phyloP scores from a whole-genome alignment of 2,888 invertebrate species.

The Spilosoma lubricipeda region DNA sequence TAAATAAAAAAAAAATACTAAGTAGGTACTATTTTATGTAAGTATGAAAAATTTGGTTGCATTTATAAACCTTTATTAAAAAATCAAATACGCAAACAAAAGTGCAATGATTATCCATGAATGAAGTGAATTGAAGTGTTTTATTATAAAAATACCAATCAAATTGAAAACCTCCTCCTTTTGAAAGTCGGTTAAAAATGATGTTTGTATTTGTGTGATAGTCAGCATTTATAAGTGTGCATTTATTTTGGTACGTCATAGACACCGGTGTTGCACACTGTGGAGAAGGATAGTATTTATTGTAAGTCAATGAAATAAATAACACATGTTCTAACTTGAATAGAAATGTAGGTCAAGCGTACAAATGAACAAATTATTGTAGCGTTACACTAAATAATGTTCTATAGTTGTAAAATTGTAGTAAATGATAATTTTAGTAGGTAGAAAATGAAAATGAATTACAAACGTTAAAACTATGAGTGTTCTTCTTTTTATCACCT shows the following conservation, averaged over 20 bases:
- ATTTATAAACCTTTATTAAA: neutral
- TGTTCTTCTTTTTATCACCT: neutral
- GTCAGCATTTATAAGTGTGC: conserved; percentile 12
- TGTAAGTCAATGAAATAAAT: neutral
- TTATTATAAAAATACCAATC: too few relatives aligned
- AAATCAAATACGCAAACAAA: neutral
- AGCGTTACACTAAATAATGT: neutral
- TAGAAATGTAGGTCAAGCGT: conserved; percentile 53
- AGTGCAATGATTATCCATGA: neutral
- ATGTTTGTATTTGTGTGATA: conserved; percentile 12
- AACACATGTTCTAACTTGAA: conserved; percentile 15
- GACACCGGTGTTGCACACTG: neutral
- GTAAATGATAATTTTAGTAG: conserved; percentile 24
- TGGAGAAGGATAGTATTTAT: conserved; percentile 8
- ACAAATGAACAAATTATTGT: conserved; percentile 25
- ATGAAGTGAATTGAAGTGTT: neutral
- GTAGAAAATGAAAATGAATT: conserved; percentile 35
- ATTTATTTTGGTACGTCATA: neutral
- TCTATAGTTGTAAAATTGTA: conserved; percentile 5
- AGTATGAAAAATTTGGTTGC: too few relatives aligned
- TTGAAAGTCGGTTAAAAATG: too few relatives aligned
- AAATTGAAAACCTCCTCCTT: too few relatives aligned
- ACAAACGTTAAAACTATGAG: neutral
- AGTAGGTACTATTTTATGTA: too few relatives aligned
- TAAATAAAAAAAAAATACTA: too few relatives aligned